Base-by-base conservation (phyloP, 2,113 vertebrate genomes). In the Labeo catla region DNA sequence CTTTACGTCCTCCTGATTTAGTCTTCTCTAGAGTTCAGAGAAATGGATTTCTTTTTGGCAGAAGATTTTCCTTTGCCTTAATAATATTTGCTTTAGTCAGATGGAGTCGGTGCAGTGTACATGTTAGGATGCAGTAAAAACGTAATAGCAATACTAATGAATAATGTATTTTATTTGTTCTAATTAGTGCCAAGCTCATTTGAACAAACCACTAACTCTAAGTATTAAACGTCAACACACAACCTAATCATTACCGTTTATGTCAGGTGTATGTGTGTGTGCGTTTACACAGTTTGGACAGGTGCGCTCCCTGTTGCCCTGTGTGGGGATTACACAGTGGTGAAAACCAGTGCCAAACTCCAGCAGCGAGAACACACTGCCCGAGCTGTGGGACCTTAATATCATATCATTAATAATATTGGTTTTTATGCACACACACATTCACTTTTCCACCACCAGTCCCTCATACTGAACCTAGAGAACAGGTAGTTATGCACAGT, bases 341-440 rank as follows among this genome's bases (percentile, higher is more conserved):
- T 19, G 83, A 43, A 49, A 72, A 54, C 16, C 74, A 28, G 15
- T 85, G 86, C 87, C 77, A 87, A 89, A 86, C 76, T 88, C 82
- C 87, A 84, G 47, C 88, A 59, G 81, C 65, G 87, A 86, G 88
- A 91, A 91, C 91, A 76, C 39, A 89, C 86, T 87, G 73, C 54
- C 87, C 36, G 84, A 89, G 91, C 86, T 81, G 84, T 86, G 88
- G 88, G 86, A 87, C 83, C 83, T 85, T 89, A 89, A 89, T 89
- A 87, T 87, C 83, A 89, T 91, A 92, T 93, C 91, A 92, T 94
- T 94, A 93, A 94, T 91, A 90, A 93, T 91, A 90, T 81, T n/a
- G 72, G 88, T 86, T 93, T 86, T 47, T 47, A 84, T 65, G 72
- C 76, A 84, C 76, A 76, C 70, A 76, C 82, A 83, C 81, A 81